Percentiles rank a stretch among this genome's conserved stretches.
These are phyloP conservation scores for Acromyrmex heyeri DNA, from an alignment of 1,140 invertebrate species.

Conservation along the genomic window DNA sequence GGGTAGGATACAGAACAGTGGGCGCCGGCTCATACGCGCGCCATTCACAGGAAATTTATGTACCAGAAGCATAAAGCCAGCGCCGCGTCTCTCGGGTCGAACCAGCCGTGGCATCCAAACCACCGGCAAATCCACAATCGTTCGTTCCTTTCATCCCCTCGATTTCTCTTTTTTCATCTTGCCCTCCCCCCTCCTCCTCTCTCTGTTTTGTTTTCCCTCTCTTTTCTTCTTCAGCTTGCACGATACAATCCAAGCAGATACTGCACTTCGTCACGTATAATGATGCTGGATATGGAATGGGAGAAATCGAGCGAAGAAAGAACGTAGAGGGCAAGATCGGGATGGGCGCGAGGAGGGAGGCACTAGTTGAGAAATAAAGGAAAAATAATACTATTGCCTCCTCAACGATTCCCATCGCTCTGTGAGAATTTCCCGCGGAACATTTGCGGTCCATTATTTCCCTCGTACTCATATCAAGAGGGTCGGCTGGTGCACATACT, in stretches of 20 bases:
- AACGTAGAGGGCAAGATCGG: conserved; percentile 21
- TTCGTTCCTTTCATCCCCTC: conserved; percentile 61
- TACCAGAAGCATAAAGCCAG: conserved; percentile 80
- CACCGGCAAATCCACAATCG: conserved; percentile 76
- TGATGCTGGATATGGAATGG: conserved; percentile 51
- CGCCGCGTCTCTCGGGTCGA: conserved; percentile 60
- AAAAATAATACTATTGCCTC: conserved; percentile 68
- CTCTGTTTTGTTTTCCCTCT: conserved; percentile 43
- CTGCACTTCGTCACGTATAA: conserved; percentile 50
- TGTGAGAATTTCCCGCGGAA: conserved; percentile 51
- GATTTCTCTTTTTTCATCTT: conserved; percentile 60
- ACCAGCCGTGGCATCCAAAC: conserved; percentile 71
- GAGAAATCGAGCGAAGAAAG: conserved; percentile 53
- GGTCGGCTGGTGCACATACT: conserved; percentile 12
- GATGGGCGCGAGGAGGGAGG: not conserved
- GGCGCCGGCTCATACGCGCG: conserved; percentile 75
- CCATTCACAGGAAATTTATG: conserved; percentile 82
- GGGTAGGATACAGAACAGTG: conserved; percentile 71
- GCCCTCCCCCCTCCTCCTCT: not conserved
- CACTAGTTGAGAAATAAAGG: conserved; percentile 65
- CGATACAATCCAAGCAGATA: conserved; percentile 64
- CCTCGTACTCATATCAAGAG: conserved; percentile 21
- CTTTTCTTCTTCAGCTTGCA: conserved; percentile 39
- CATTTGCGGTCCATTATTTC: conserved; percentile 67
- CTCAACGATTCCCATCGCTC: conserved; percentile 61